phyloP scores from a whole-genome alignment of 1,140 invertebrate genomes.

The Drosophila nikananu region DNA sequence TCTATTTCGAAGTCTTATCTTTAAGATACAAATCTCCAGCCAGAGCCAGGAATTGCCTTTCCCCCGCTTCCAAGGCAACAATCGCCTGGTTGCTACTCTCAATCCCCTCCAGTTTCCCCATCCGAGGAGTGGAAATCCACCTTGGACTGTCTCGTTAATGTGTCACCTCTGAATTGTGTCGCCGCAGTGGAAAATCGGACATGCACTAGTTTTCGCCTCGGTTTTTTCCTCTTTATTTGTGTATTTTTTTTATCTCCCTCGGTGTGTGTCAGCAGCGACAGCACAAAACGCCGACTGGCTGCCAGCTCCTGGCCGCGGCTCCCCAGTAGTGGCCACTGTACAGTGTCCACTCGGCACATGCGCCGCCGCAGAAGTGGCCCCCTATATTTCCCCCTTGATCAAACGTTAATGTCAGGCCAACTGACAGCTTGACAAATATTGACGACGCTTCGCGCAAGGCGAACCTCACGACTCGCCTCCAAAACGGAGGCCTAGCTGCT shows the following conservation, averaged over 20 bases:
- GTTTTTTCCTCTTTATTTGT: constrained; percentile 56
- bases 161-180: constrained; percentile 30
- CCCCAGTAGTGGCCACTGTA: constrained; percentile 61
- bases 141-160: constrained; percentile 41
- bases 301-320: constrained; percentile 59
- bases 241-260: constrained; percentile 63
- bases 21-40: constrained; percentile 16
- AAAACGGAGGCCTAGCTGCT: constrained; percentile 23
- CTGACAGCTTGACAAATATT: constrained; percentile 84
- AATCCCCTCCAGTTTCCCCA: background rate
- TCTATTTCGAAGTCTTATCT: constrained; percentile 6
- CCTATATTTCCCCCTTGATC: constrained; percentile 60
- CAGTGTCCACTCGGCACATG: constrained; percentile 36
- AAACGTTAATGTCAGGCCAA: constrained; percentile 81
- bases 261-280: constrained; percentile 72
- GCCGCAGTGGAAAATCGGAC: constrained; percentile 25
- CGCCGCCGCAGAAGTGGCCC: constrained; percentile 13
- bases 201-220: constrained; percentile 48
- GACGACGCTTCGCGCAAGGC: constrained; percentile 77
- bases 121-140: constrained; percentile 31
- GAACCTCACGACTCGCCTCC: constrained; percentile 68
- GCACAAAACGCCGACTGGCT: constrained; percentile 64
- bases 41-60: constrained; percentile 3
- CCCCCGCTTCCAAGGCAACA: constrained; percentile 66
- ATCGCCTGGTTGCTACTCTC: background rate